These are phyloP conservation scores for Bubo blakistoni DNA, from an alignment of 2,113 vertebrate genomes.

Conservation along the genomic window DNA sequence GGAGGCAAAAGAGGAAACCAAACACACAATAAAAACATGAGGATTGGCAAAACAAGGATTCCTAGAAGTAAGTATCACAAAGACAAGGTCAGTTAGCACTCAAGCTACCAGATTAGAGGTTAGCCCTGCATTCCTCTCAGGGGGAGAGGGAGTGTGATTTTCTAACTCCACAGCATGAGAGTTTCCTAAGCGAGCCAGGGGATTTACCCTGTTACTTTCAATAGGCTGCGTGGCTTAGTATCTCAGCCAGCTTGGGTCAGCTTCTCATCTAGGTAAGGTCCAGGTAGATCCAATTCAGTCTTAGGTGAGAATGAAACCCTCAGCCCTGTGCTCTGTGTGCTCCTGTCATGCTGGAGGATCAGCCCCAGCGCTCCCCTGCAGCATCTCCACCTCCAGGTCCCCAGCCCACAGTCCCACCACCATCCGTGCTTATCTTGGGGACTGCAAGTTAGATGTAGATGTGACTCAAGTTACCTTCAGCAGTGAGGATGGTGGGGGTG, in stretches of 20 bases:
- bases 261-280: neutral
- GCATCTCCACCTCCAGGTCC: neutral
- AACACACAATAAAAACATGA: neutral
- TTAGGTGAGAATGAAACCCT: neutral
- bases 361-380: neutral
- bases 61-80: conserved; percentile 9
- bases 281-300: neutral
- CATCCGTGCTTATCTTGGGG: rapidly evolving
- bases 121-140: neutral
- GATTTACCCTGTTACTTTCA: neutral
- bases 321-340: neutral
- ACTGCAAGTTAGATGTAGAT: neutral
- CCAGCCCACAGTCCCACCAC: neutral
- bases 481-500: neutral
- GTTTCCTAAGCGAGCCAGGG: neutral
- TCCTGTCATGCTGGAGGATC: neutral
- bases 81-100: neutral
- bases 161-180: neutral
- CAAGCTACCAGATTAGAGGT: neutral
- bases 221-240: neutral
- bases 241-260: neutral
- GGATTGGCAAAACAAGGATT: neutral
- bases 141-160: neutral
- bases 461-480: neutral
- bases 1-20: conserved; percentile 28